Percentiles rank a stretch among this genome's conserved stretches.
These are phyloP conservation scores for Scyliorhinus canicula DNA, from an alignment of 2,797 vertebrate species.

Conservation along the genomic window DNA sequence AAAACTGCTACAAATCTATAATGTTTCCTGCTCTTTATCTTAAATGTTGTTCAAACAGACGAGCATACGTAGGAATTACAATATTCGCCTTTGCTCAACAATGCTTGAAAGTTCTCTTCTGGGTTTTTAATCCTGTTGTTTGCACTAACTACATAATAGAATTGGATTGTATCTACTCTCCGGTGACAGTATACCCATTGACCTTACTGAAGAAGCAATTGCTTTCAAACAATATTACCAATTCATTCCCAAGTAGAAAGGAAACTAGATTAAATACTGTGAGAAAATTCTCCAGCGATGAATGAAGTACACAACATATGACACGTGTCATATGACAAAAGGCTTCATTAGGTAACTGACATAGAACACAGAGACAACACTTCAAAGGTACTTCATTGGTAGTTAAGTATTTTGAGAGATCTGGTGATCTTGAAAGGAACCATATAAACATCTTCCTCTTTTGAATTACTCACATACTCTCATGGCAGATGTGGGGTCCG, in stretches of 20 bases:
- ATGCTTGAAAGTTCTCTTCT: not conserved
- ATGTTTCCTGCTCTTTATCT: not conserved
- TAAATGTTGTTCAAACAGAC: not conserved
- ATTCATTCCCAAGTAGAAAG: not conserved
- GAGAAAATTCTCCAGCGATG: not conserved
- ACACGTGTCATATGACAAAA: not conserved
- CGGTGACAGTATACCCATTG: not conserved
- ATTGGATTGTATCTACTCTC: not conserved
- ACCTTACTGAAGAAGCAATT: not conserved
- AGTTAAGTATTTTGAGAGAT: not conserved
- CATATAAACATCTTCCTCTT: not conserved
- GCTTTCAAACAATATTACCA: constrained; percentile 25
- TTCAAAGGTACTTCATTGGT: not conserved
- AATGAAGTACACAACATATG: not conserved
- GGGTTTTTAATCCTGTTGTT: not conserved
- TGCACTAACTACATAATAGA: not conserved
- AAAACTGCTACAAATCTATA: not conserved
- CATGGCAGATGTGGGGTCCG: not conserved
- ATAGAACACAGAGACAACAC: not conserved
- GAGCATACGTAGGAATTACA: not conserved
- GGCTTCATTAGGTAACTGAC: not conserved
- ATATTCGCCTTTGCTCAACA: not conserved
- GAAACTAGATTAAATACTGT: constrained; percentile 12
- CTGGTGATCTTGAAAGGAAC: not conserved
- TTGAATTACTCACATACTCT: not conserved